phyloP scores from a whole-genome alignment of 2,113 vertebrate species.

The Paraplagusia blochii region DNA sequence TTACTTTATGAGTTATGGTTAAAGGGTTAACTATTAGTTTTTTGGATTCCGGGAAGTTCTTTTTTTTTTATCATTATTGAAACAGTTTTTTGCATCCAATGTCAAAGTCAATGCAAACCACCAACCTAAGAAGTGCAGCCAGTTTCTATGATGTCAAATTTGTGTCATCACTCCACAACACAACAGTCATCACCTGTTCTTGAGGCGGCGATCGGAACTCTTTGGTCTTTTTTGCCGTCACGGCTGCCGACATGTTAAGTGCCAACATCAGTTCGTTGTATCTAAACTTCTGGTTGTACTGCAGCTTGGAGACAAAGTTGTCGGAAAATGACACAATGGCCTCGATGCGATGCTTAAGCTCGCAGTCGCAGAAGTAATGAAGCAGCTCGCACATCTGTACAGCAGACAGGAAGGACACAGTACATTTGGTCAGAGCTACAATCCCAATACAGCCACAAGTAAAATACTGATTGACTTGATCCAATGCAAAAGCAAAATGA shows the following conservation, averaged over 20 bases:
- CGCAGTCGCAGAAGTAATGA: conserved; percentile 97
- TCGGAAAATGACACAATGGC: conserved; percentile 95
- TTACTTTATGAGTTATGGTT: no score
- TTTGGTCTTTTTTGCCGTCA: conserved; percentile 93
- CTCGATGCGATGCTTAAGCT: conserved; percentile 94
- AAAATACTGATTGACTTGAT: no score
- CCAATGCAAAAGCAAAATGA: no score
- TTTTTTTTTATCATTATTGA: no score
- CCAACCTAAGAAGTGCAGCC: no score
- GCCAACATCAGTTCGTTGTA: conserved; percentile 98
- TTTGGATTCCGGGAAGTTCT: no score
- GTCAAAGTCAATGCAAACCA: no score
- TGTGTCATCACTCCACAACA: not conserved
- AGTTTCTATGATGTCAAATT: not conserved
- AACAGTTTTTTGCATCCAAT: no score
- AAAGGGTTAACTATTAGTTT: no score
- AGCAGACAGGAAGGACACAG: conserved; percentile 17
- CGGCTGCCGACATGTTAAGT: conserved; percentile 95
- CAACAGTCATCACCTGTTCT: conserved; percentile 84
- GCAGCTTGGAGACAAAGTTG: conserved; percentile 90
- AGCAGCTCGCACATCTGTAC: conserved; percentile 94
- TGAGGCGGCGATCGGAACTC: conserved; percentile 97
- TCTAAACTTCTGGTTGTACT: conserved; percentile 95
- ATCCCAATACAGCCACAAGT: conserved; percentile 1
- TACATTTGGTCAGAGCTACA: not conserved